These are phyloP conservation scores for Lepidotrigona ventralis DNA, from an alignment of 1,140 invertebrate species.

Conservation along the genomic window DNA sequence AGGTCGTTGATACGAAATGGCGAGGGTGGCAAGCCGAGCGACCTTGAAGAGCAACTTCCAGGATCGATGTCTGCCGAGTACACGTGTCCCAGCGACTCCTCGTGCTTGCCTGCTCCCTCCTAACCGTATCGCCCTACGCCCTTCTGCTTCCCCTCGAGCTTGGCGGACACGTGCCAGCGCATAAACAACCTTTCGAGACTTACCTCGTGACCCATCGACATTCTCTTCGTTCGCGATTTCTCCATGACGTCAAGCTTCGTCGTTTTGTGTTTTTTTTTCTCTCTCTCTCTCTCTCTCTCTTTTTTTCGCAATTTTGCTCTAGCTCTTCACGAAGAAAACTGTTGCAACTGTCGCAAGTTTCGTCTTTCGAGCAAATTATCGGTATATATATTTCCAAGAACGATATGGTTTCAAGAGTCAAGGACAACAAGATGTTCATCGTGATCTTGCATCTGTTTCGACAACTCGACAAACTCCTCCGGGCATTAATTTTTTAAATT, in stretches of 20 bases:
- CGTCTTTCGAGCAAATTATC: neutral
- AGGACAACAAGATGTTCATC: neutral
- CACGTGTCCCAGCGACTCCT: conserved; percentile 69
- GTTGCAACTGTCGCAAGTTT: neutral
- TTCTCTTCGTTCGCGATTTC: conserved; percentile 22
- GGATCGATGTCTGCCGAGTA: conserved; percentile 72
- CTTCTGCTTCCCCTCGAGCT: conserved; percentile 37
- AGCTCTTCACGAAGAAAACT: neutral
- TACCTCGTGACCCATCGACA: conserved; percentile 40
- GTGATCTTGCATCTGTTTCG: neutral
- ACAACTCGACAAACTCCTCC: neutral
- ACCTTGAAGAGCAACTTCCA: conserved; percentile 72
- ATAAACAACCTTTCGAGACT: conserved; percentile 63
- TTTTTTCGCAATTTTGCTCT: neutral
- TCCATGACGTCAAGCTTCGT: conserved; percentile 7
- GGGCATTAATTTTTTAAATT: neutral
- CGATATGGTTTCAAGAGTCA: neutral
- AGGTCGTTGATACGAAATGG: conserved; percentile 75
- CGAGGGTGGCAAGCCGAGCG: conserved; percentile 62
- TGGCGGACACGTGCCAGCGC: conserved; percentile 57
- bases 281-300: too few species aligned
- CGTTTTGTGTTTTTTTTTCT: too few species aligned
- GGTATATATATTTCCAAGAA: neutral
- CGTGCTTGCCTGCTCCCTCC: conserved; percentile 43
- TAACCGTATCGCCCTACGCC: conserved; percentile 39